A percentile compares a stretch with the other conserved stretches of the same genome.
These are phyloP conservation scores for Pseudolaguvia tuberculata DNA, from an alignment of 2,113 vertebrate genomes.

Conservation along the genomic window DNA sequence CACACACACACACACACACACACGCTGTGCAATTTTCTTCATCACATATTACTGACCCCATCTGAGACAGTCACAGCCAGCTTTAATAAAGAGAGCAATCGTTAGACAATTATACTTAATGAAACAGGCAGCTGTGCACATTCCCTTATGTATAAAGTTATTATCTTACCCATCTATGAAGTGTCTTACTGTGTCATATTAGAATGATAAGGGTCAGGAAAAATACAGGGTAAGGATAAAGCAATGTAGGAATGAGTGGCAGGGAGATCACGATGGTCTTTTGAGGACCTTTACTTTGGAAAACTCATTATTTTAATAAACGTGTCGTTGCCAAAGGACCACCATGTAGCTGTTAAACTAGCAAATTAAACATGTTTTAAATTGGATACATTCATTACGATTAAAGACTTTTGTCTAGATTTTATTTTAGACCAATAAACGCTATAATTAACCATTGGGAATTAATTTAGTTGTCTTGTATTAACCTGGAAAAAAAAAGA, in stretches of 20 bases:
- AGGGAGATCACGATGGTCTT: constrained; percentile 1
- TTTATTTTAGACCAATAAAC: neutral
- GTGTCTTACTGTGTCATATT: constrained; percentile 50
- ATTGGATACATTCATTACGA: neutral
- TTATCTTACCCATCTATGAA: constrained; percentile 43
- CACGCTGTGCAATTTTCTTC: constrained; percentile 58
- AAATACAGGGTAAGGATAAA: constrained; percentile 34
- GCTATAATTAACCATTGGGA: neutral
- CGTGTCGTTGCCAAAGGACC: neutral
- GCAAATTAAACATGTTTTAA: neutral
- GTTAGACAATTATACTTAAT: constrained; percentile 68
- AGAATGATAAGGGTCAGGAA: constrained; percentile 31
- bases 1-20: constrained; percentile 31
- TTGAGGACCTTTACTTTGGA: neutral
- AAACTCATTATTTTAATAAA: constrained; percentile 1
- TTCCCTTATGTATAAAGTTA: constrained; percentile 49
- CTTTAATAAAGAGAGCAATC: constrained; percentile 69
- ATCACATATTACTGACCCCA: constrained; percentile 56
- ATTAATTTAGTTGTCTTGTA: neutral
- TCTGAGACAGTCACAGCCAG: constrained; percentile 38
- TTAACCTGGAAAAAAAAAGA: too few relatives aligned
- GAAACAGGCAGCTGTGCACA: constrained; percentile 65
- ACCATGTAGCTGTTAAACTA: neutral
- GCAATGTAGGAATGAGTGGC: constrained; percentile 25
- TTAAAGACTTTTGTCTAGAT: neutral